Base-by-base conservation (phyloP, 2,888 invertebrate genomes). In the Hypolimnas misippus region DNA sequence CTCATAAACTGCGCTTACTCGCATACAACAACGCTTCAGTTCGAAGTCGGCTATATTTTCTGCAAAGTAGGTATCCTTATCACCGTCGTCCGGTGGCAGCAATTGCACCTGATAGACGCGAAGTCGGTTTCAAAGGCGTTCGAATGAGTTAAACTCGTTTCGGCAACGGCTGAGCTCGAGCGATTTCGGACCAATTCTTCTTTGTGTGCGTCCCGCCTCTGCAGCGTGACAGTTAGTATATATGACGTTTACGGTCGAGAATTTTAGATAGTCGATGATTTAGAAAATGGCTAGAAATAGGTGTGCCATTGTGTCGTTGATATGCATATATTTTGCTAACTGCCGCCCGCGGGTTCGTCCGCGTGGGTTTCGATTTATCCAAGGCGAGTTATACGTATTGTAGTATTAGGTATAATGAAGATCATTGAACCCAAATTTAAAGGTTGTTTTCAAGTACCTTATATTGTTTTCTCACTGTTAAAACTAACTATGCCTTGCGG, bases 61-160 rank as follows among this genome's bases (percentile, higher is more conserved):
- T 42, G 16, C 16, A n/a, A 42, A 17, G 42, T 42, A 42, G 42
- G 42, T 42, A 3, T 42, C 44, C n/a, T 46, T 46, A 46, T 46
- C 46, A 46, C n/a, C 46, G 10, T 1, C 35, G 58, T 40, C 25
- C 35, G 33, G 44, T 59, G 53, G 53, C 53, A 52, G 33, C 51
- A 46, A 52, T 58, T 42, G 52, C 42, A 44, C 52, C 52, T 46
- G 52, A 53, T 53, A 59, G 25, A 52, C 10, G 2, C 12, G n/a
- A 21, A 25, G 33, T 42, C 31, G 17, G 52, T 52, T 33, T 19
- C 44, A 40, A 50, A 40, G 16, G 51, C 53, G 33, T 25, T 12
- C n/a, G n/a, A 46, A 46, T 46, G 16, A 21, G 46, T 42, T 42
- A 17, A 49, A 49, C 49, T 29, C 14, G 49, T 49, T 49, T 29